These are phyloP conservation scores for Rhinichthys klamathensis DNA, from an alignment of 2,113 vertebrate genomes.

Conservation along the genomic window DNA sequence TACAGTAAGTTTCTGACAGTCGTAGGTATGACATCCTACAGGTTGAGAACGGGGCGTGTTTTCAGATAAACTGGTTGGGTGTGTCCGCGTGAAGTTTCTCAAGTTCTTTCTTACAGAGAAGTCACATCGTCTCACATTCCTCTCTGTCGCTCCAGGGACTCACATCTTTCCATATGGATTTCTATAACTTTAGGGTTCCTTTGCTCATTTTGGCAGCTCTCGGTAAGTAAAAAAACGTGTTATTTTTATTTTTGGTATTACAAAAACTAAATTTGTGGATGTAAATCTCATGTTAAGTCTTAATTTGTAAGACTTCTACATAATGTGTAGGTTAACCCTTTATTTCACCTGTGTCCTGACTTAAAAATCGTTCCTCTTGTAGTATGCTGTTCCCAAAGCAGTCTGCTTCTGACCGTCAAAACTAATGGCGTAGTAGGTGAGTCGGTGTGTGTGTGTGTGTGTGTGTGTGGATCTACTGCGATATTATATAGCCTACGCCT, in stretches of 20 bases:
- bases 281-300: background rate
- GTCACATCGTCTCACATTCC: constrained; percentile 18
- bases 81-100: constrained; percentile 46
- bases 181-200: constrained; percentile 25
- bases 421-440: constrained; percentile 44
- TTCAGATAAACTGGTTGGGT: constrained; percentile 29
- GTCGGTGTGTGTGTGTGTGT: background rate
- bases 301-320: too few species aligned
- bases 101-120: constrained; percentile 28
- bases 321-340: background rate
- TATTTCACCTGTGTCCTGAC: background rate
- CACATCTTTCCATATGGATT: constrained; percentile 51
- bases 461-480: background rate
- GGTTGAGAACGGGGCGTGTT: background rate
- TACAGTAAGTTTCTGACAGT: background rate
- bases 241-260: background rate
- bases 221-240: constrained; percentile 36
- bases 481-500: background rate
- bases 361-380: background rate
- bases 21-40: background rate
- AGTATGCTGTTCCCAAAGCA: constrained; percentile 38
- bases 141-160: constrained; percentile 32
- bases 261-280: background rate
- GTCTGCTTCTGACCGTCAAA: fast-evolving
- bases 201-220: constrained; percentile 40